These are phyloP conservation scores for Adoxophyes honmai DNA, from an alignment of 1,140 invertebrate genomes.

Conservation along the genomic window DNA sequence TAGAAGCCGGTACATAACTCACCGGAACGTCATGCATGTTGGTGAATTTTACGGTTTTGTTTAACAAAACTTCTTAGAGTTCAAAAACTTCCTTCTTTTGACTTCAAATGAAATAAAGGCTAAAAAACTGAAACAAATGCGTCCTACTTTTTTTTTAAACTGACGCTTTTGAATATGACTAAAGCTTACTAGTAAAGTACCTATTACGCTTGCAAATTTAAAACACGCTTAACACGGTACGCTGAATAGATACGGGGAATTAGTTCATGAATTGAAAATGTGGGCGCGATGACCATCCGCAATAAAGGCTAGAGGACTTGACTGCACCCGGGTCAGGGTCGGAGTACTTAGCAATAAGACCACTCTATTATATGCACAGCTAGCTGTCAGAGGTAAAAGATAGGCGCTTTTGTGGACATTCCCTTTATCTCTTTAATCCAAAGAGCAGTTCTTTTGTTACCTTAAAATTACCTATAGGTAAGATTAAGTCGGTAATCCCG, in stretches of 20 bases:
- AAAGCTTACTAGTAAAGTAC: no score
- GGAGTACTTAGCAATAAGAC: conserved; percentile 4
- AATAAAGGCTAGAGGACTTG: conserved; percentile 15
- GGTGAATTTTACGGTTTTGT: no score
- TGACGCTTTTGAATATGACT: no score
- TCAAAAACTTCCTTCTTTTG: no score
- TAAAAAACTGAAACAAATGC: no score
- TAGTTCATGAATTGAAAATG: conserved; percentile 16
- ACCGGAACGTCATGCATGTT: no score
- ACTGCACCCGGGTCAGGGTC: conserved; percentile 19
- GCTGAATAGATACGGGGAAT: not conserved
- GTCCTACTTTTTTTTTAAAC: no score
- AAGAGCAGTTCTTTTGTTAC: conserved; percentile 13
- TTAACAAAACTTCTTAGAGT: no score
- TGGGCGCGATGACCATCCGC: conserved; percentile 22
- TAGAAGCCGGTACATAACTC: no score
- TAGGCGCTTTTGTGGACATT: conserved; percentile 8
- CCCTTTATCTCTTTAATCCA: conserved; percentile 7
- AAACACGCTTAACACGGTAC: no score
- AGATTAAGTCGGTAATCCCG: conserved; percentile 10
- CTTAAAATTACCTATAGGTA: conserved; percentile 10
- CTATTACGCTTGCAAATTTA: no score
- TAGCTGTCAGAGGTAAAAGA: conserved; percentile 7
- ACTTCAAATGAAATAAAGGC: no score
- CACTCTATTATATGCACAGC: not conserved